Base-by-base conservation (phyloP, 2,797 vertebrate species). In the Emydoidea blandingii region DNA sequence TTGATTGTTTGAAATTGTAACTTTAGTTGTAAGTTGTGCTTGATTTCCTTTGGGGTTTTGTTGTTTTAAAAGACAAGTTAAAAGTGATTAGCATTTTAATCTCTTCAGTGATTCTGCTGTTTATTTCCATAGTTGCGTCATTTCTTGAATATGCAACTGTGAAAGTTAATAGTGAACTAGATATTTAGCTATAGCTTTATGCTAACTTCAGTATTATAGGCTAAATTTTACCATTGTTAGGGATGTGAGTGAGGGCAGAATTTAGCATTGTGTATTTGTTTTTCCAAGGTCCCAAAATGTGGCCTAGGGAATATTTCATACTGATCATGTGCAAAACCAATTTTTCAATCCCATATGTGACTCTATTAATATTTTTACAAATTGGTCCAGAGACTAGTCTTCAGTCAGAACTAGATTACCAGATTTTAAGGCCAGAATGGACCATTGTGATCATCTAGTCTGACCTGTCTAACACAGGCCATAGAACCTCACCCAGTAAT, bases 151-250 rank as follows among this genome's bases (percentile, higher is more conserved):
- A 2, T 37, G 59, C 79, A 56, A 50, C 57, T 92, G 91, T 2
- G 10, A 31, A 90, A 78, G 6, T 54, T 18, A 5, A 15, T 16
- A 3, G 37, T 76, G 8, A 53, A 87, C 31, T 31, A 89, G 50
- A 86, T 94, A 59, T 12, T 1, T 8, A 11, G n/a, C n/a, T 59
- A 85, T 5, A 56, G 47, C 92, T 95, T 93, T 83, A 5, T 92
- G 59, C 44, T 92, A 79, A 72, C 37, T 49, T 14, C 10, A 1
- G 19, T 85, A 34, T 29, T 62, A 50, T 56, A 19, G 86, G n/a
- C 29, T 81, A 90, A 86, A 12, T 91, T 95, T 94, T 89, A 47
- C 59, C 21, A 81, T 3, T n/a, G 2, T 37, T 65, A 41, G 83
- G 83, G 81, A 37, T 54, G 44, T 52, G 72, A n/a, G 11, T 25